Evolutionary conservation across 2,888 invertebrate species (phyloP).

Genomic region (Tetanocera ferruginea): DNA sequence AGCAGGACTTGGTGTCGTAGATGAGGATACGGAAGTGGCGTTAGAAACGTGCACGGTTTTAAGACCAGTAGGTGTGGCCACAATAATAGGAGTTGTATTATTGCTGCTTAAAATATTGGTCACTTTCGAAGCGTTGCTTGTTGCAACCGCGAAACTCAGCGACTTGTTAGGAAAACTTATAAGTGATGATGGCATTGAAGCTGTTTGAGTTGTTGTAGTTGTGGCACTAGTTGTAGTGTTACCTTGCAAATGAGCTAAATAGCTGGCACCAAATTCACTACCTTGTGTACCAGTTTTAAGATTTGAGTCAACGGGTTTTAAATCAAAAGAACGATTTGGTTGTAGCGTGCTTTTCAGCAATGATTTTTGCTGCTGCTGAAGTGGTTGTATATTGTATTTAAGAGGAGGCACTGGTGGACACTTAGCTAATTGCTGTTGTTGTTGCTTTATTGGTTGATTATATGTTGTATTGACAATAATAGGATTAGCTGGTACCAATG

Average conservation of each 20-base stretch:
- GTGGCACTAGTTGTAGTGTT: neutral
- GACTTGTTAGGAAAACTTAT: conserved; percentile 23
- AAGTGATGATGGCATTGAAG: neutral
- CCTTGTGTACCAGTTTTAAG: conserved; percentile 12
- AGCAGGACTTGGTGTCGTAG: conserved; percentile 42
- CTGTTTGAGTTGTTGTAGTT: conserved; percentile 29
- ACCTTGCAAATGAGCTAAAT: neutral
- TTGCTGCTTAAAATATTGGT: conserved; percentile 49
- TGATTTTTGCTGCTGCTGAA: conserved; percentile 56
- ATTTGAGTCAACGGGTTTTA: neutral
- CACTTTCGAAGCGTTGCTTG: conserved; percentile 41
- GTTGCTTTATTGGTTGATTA: conserved; percentile 35
- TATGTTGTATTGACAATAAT: conserved; percentile 49
- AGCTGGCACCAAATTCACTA: neutral
- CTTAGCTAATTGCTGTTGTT: conserved; percentile 46
- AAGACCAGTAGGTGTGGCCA: conserved; percentile 65
- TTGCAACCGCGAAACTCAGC: conserved; percentile 46
- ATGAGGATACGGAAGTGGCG: conserved; percentile 51
- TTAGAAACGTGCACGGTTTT: conserved; percentile 68
- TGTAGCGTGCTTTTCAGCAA: conserved; percentile 54
- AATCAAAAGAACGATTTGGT: conserved; percentile 43
- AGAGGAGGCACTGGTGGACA: conserved; percentile 63
- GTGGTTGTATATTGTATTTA: conserved; percentile 60
- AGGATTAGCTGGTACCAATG: conserved; percentile 60
- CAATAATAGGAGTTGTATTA: conserved; percentile 62